Conservation (phyloP, 2,888 invertebrate species). For the Apotomis betuletana region DNA sequence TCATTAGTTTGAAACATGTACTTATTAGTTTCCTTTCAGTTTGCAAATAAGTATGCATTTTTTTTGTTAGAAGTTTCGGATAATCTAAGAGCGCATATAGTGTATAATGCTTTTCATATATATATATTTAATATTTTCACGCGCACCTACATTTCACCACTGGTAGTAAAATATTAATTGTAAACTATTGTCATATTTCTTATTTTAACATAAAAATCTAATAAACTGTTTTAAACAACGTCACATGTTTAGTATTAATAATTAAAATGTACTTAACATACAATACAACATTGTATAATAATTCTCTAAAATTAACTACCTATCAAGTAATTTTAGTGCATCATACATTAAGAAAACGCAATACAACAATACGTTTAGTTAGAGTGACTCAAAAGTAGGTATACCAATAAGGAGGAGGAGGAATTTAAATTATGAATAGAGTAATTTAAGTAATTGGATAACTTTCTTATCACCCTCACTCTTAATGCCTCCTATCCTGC, state of each 20-base stretch:
- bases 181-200: constrained; percentile 60
- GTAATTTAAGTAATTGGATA: no score
- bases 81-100: neutral
- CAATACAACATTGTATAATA: constrained; percentile 53
- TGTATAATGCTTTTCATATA: constrained; percentile 2
- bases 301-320: constrained; percentile 48
- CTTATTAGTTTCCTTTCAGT: neutral
- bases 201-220: constrained; percentile 45
- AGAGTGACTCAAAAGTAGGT: neutral
- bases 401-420: neutral
- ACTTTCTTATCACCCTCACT: no score
- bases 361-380: neutral
- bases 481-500: no score
- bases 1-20: constrained; percentile 8
- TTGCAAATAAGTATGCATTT: neutral
- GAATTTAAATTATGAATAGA: no score
- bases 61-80: neutral
- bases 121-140: constrained; percentile 35
- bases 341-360: constrained; percentile 12
- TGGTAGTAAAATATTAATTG: constrained; percentile 50
- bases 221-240: constrained; percentile 23
- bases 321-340: constrained; percentile 29
- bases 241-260: constrained; percentile 42
- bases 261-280: constrained; percentile 52
- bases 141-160: constrained; percentile 47